Evolutionary conservation across 2,888 invertebrate species (phyloP).

Genomic region (Acrobasis consociella): DNA sequence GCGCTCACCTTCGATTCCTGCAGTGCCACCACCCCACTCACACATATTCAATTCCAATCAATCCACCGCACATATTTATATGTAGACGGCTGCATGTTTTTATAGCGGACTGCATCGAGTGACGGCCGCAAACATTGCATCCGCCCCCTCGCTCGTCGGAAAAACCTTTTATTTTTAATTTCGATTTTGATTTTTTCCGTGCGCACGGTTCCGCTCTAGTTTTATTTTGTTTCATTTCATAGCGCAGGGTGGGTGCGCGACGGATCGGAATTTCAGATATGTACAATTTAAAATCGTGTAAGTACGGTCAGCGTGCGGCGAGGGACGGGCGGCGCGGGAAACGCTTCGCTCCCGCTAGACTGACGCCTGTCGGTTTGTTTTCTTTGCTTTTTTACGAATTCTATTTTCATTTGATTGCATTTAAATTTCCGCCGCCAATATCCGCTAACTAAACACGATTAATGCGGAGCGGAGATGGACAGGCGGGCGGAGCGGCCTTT

Average conservation of each 20-base stretch:
- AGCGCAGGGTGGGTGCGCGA: conserved; percentile 80
- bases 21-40: conserved; percentile 43
- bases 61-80: conserved; percentile 79
- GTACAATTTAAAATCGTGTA: conserved; percentile 84
- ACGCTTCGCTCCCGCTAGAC: conserved; percentile 68
- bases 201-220: conserved; percentile 72
- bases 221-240: conserved; percentile 83
- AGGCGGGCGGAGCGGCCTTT: conserved; percentile 69
- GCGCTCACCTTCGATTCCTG: conserved; percentile 79
- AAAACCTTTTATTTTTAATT: conserved; percentile 81
- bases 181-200: conserved; percentile 81
- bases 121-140: conserved; percentile 81
- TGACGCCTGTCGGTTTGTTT: conserved; percentile 82
- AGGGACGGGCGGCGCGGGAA: conserved; percentile 48
- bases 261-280: conserved; percentile 83
- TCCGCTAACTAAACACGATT: conserved; percentile 84
- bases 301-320: conserved; percentile 76
- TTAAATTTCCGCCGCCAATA: conserved; percentile 83
- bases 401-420: conserved; percentile 84
- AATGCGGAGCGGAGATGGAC: conserved; percentile 79
- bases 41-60: conserved; percentile 82
- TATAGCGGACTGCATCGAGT: conserved; percentile 80
- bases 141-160: conserved; percentile 69
- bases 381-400: conserved; percentile 80
- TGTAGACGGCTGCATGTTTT: conserved; percentile 75